Conservation (phyloP, 1,140 invertebrate genomes). For the Drosophila virilis region DNA sequence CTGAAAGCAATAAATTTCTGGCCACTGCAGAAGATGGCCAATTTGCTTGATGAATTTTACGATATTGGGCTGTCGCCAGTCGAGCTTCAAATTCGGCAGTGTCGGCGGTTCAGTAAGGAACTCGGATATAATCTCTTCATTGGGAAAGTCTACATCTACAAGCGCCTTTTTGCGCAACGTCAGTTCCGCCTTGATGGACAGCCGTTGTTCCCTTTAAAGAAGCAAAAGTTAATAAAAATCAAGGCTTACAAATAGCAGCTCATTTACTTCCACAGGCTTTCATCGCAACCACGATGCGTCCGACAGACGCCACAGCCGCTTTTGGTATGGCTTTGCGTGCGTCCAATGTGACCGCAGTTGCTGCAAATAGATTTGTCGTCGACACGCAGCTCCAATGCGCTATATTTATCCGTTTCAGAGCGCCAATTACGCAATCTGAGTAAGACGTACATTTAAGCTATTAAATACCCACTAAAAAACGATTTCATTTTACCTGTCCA, state of each 20-base stretch:
- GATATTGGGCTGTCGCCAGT: conserved; percentile 89
- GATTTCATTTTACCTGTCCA: conserved; percentile 85
- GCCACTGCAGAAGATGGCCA: conserved; percentile 88
- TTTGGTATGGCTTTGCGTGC: conserved; percentile 86
- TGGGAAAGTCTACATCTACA: conserved; percentile 88
- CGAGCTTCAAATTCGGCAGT: conserved; percentile 85
- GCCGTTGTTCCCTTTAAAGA: conserved; percentile 86
- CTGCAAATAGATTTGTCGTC: conserved; percentile 87
- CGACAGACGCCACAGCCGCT: conserved; percentile 88
- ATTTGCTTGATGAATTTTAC: conserved; percentile 90
- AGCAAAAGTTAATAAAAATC: background rate
- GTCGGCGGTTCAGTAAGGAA: conserved; percentile 87
- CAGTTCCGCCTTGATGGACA: conserved; percentile 88
- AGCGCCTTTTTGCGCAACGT: conserved; percentile 89
- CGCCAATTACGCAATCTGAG: conserved; percentile 87
- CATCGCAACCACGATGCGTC: conserved; percentile 86
- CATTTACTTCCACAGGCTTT: conserved; percentile 86
- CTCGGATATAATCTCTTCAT: conserved; percentile 90
- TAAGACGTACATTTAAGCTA: background rate
- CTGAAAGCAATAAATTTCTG: conserved; percentile 90
- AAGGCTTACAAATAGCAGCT: conserved; percentile 69
- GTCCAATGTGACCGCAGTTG: conserved; percentile 89
- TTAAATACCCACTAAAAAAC: too few relatives aligned
- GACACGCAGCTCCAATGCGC: conserved; percentile 85
- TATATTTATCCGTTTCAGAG: conserved; percentile 85